Evolutionary conservation across 2,113 vertebrate genomes (phyloP).

Genomic region (Penelope pileata): DNA sequence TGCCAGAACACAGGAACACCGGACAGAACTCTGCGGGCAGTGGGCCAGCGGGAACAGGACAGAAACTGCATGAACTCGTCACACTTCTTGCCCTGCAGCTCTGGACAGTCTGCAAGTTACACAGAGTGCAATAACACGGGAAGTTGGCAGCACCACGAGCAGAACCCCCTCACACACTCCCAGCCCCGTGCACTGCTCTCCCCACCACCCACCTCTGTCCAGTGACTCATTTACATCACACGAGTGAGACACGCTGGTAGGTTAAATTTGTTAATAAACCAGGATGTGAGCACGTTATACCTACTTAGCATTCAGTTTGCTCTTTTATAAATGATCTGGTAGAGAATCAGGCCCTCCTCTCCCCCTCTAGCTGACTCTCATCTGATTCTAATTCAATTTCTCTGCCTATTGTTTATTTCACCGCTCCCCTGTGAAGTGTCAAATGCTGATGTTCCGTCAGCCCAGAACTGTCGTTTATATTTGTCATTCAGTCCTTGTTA

Average conservation of each 20-base stretch:
- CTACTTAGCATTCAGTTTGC: slow-evolving; percentile 54
- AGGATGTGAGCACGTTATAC: slow-evolving; percentile 7
- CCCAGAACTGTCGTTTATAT: slow-evolving; percentile 87
- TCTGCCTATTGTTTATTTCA: slow-evolving; percentile 89
- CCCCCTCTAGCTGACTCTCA: slow-evolving; percentile 70
- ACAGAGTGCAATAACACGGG: not conserved
- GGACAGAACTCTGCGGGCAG: not conserved
- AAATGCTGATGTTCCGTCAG: slow-evolving; percentile 88
- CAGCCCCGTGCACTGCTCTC: not conserved
- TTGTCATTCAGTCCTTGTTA: slow-evolving; percentile 94
- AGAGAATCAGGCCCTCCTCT: slow-evolving; percentile 46
- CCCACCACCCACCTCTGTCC: not conserved
- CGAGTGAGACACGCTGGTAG: not conserved
- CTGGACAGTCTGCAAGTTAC: not conserved
- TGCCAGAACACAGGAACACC: not conserved
- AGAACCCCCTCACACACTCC: not conserved
- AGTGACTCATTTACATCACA: not conserved
- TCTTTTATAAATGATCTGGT: slow-evolving; percentile 51
- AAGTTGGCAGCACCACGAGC: not conserved
- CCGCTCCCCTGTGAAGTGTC: slow-evolving; percentile 89
- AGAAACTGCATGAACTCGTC: not conserved
- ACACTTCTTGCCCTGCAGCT: not conserved
- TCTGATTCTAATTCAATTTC: slow-evolving; percentile 88
- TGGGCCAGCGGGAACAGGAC: not conserved
- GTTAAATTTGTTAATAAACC: slow-evolving; percentile 24